phyloP scores from a whole-genome alignment of 2,113 vertebrate genomes.

The Grammomys dolichurus region DNA sequence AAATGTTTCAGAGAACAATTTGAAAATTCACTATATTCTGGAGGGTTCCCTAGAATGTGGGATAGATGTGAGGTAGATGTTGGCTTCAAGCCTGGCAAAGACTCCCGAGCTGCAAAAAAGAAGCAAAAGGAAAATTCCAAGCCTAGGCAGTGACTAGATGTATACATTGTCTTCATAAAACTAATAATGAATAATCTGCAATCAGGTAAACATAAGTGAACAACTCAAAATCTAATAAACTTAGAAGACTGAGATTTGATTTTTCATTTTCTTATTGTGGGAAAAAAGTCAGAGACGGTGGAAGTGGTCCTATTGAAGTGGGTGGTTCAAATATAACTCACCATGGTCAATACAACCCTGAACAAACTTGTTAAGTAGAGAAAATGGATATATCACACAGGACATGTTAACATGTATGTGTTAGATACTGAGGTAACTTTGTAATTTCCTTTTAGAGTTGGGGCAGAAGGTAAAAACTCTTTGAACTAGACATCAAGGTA shows the following conservation, averaged over 20 bases:
- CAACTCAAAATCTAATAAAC: not conserved
- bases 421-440: not conserved
- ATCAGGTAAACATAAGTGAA: not conserved
- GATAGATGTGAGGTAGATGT: not conserved
- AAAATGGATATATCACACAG: not conserved
- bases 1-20: not conserved
- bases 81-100: not conserved
- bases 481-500: constrained; percentile 16
- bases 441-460: not conserved
- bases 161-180: not conserved
- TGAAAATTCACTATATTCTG: not conserved
- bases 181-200: not conserved
- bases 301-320: not conserved
- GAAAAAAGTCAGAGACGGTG: not conserved
- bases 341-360: not conserved
- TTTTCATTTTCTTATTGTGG: not conserved
- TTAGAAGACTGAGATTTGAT: constrained; percentile 15
- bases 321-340: not conserved
- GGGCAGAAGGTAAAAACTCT: not conserved
- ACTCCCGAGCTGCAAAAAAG: not conserved
- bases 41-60: not conserved
- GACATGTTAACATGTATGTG: not conserved
- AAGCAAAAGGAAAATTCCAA: not conserved
- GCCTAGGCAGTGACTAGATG: not conserved
- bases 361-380: not conserved